Evolutionary conservation across 2,888 invertebrate species (phyloP), one percentile per base, ranked within the genome.

Genomic region (Cephalotes varians): DNA sequence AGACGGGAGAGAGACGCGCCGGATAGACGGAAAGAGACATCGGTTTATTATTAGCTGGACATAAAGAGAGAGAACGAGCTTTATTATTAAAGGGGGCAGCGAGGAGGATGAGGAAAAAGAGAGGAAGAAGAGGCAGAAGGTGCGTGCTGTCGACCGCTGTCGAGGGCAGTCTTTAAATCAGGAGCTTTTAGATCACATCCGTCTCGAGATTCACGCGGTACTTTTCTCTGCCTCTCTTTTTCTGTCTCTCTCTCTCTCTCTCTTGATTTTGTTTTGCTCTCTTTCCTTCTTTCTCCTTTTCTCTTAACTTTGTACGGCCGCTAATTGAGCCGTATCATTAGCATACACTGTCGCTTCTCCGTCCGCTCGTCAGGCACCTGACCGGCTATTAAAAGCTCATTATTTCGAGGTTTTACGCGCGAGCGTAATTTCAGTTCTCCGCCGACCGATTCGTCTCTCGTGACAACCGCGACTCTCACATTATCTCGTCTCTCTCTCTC

Each of bases 271-370:
- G 84, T 84, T 64, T 40, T 40, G 15, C 21, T 40, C 5, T 44
- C n/a, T 15, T 15, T 6, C 21, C 28, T n/a, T 10, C 5, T 31
- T 31, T 40, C 37, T 37, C 9, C 15, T 10, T 56, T 40, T 28
- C 56, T 56, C 51, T 25, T 40, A 73, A 83, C 83, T 87, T 85
- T 87, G 85, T 84, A 77, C 81, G 79, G 77, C 83, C 76, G 90
- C 87, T 91, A 91, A 91, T 91, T 91, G 91, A 92, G 89, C 89
- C 87, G 82, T 89, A 85, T 89, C 87, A 91, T 92, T 91, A 91
- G 91, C 91, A 88, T 90, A 91, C 85, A 47, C 54, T 73, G 81
- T 56, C 72, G 64, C 56, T 54, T 73, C 60, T 65, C 18, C 40
- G 85, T 51, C 60, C 60, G 74, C 49, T 76, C 34, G 62, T 62